Evolutionary conservation across 2,113 vertebrate species (phyloP).

Genomic region (Rhegmatorhina hoffmannsi): DNA sequence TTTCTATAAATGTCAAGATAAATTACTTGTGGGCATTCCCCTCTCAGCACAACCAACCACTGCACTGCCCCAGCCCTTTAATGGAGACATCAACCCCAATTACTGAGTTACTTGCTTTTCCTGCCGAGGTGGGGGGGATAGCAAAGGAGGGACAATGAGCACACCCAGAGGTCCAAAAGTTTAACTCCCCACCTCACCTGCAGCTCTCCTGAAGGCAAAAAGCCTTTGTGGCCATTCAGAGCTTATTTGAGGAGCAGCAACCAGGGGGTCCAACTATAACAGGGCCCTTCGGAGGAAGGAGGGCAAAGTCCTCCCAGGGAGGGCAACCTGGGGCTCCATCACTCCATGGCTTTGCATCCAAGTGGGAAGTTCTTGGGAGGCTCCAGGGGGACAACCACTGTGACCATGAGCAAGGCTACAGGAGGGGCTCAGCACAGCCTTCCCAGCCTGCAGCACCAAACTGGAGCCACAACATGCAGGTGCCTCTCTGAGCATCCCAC

Average conservation of each 20-base stretch:
- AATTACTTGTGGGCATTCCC: conserved; percentile 47
- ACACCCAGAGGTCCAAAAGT: background rate
- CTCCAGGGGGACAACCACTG: background rate
- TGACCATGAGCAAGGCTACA: background rate
- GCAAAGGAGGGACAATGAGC: background rate
- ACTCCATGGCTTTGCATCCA: rapidly evolving
- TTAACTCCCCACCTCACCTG: background rate
- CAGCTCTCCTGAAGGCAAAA: background rate
- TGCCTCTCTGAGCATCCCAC: background rate
- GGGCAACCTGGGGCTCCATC: rapidly evolving
- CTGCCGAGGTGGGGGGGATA: background rate
- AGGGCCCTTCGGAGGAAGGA: too few species aligned
- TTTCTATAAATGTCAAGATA: conserved; percentile 58
- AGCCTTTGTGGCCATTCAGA: rapidly evolving
- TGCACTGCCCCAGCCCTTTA: background rate
- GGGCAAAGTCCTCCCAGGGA: background rate
- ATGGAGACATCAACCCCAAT: background rate
- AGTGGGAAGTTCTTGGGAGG: rapidly evolving
- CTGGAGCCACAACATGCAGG: rapidly evolving
- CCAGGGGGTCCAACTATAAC: background rate
- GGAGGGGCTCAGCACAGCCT: background rate
- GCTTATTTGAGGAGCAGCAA: background rate
- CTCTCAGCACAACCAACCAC: background rate
- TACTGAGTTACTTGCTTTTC: background rate
- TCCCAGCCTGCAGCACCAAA: background rate